A percentile compares a stretch with the other conserved stretches of the same genome.
Conservation (phyloP, 1,140 invertebrate genomes). For the Bombus picipes region DNA sequence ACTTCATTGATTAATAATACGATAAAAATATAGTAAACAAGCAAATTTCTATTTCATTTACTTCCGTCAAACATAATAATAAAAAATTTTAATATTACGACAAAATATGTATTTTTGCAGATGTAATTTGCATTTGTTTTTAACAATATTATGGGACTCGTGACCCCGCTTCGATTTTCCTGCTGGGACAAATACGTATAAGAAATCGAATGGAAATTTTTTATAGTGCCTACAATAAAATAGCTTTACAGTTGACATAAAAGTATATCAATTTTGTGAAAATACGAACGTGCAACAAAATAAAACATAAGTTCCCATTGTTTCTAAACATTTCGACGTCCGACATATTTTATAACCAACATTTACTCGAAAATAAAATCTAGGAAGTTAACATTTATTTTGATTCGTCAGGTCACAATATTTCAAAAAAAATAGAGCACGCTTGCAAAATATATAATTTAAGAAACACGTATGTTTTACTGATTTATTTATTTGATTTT, state of each 20-base stretch:
- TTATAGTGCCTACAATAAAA: background rate
- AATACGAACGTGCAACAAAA: background rate
- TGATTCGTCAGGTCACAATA: background rate
- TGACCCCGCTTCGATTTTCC: background rate
- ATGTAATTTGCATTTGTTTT: no score
- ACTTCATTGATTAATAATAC: no score
- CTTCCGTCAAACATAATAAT: no score
- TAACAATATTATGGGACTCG: no score
- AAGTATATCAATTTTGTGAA: constrained; percentile 13
- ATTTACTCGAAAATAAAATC: constrained; percentile 11
- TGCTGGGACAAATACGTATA: background rate
- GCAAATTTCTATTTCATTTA: no score
- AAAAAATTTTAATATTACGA: no score
- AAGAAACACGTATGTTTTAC: background rate
- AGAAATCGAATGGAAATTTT: background rate
- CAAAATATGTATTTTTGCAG: no score
- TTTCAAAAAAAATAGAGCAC: background rate
- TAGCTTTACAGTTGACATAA: constrained; percentile 8
- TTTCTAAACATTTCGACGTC: background rate
- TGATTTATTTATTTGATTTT: background rate
- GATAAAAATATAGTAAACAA: no score
- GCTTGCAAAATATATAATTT: background rate
- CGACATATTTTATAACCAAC: background rate
- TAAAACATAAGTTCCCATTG: background rate
- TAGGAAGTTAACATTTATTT: background rate